Evolutionary conservation across 2,888 invertebrate species (phyloP).

Genomic region (Lamproptera curius): DNA sequence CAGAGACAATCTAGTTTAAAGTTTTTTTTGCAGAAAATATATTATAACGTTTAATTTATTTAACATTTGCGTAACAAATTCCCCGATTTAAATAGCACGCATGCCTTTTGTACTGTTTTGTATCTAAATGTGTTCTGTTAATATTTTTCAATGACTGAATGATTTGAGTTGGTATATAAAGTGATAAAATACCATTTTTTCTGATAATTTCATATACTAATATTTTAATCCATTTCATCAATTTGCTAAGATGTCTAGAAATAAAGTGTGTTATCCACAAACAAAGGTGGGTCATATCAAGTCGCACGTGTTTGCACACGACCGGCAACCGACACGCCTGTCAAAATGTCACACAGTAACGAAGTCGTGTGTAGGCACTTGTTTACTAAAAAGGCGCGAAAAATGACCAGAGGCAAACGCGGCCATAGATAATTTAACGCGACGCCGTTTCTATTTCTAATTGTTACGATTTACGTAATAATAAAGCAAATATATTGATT

Average conservation of each 20-base stretch:
- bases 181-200: background rate
- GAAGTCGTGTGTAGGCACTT: background rate
- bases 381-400: background rate
- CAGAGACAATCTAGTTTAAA: background rate
- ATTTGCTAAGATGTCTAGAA: no score
- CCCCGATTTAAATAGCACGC: no score
- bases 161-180: background rate
- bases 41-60: background rate
- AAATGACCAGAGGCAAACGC: background rate
- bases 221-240: no score
- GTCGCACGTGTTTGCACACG: no score
- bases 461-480: background rate
- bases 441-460: background rate
- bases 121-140: background rate
- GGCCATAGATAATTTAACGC: background rate
- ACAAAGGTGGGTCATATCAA: no score
- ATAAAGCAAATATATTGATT: no score
- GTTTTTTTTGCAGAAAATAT: background rate
- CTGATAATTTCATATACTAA: no score
- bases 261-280: no score
- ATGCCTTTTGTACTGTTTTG: no score
- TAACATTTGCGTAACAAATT: background rate
- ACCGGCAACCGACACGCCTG: no score
- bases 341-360: conserved; percentile 4
- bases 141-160: background rate